Evolutionary conservation across 2,888 invertebrate species (phyloP), one percentile per base, ranked within the genome.

Genomic region (Spodoptera picta): DNA sequence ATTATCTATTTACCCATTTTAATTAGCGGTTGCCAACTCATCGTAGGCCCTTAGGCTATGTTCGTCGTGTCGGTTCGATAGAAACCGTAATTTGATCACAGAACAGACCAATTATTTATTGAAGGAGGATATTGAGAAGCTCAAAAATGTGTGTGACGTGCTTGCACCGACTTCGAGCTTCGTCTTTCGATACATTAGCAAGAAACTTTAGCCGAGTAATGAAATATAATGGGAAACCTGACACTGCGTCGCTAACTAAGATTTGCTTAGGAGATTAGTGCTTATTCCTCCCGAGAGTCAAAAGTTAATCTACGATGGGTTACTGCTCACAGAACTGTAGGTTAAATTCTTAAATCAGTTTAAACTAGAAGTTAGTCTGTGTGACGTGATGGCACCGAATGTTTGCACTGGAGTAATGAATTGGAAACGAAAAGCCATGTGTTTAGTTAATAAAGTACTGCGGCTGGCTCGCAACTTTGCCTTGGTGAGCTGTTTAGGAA

Each of bases 261-360:
- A 53, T 71, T 66, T 57, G 52, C n/a, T 59, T 56, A 36, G 19
- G 23, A 59, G 44, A 46, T 62, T 66, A 72, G 61, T 61, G 48
- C 7, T 71, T 42, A 48, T 36, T 67, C 19, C 7, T 63, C 19
- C 36, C 45, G 31, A 24, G 45, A 60, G 44, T 23, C 31, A 48
- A 54, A 73, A 70, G 73, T 73, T 62, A 57, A 55, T 36, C 47
- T 23, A 14, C 36, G 62, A 73, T 68, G 44, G n/a, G 36, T 45
- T 12, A 46, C 52, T 57, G 73, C 36, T 50, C 24, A 46, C 61
- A 36, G 46, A 61, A 47, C 50, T 47, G 12, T 46, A 50, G 44
- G 45, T 41, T 62, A 62, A 56, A 73, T 73, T 53, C 46, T 61
- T 62, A 23, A 72, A 70, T 61, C 53, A 70, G 56, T 67, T 70